A percentile compares a stretch with the other conserved stretches of the same genome.
Conservation (phyloP, 2,888 invertebrate genomes). For the Drosophila subsilvestris region DNA sequence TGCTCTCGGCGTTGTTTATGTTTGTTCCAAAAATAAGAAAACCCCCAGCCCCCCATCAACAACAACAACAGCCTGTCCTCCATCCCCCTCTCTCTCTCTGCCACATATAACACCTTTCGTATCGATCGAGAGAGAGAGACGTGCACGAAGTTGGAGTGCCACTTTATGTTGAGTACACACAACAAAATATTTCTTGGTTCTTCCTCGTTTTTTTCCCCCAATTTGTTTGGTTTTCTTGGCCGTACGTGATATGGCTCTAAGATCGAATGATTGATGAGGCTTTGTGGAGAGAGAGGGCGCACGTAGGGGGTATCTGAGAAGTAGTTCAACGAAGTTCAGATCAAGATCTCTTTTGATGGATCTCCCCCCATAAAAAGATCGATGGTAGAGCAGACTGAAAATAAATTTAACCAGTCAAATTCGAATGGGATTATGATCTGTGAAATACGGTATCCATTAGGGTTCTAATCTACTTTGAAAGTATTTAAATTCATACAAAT, state of each 20-base stretch:
- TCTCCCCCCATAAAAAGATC: neutral
- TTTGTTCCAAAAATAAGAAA: constrained; percentile 71
- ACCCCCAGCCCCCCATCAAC: constrained; percentile 9
- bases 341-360: neutral
- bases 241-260: constrained; percentile 55
- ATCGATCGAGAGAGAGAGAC: neutral
- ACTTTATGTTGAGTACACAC: constrained; percentile 52
- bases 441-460: neutral
- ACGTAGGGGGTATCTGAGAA: neutral
- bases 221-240: constrained; percentile 4
- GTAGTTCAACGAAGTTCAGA: constrained; percentile 26
- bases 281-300: constrained; percentile 1
- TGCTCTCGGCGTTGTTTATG: constrained; percentile 55
- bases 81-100: neutral
- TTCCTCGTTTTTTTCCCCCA: constrained; percentile 13
- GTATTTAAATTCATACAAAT: neutral
- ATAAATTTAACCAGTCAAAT: neutral
- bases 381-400: neutral
- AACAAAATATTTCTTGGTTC: constrained; percentile 37
- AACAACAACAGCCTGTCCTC: constrained; percentile 37
- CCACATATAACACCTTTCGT: too few relatives aligned
- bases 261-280: constrained; percentile 59
- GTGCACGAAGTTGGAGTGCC: constrained; percentile 52
- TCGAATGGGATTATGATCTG: neutral
- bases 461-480: neutral